Conservation (phyloP, 1,140 invertebrate species). For the Semibalanus balanoides region DNA sequence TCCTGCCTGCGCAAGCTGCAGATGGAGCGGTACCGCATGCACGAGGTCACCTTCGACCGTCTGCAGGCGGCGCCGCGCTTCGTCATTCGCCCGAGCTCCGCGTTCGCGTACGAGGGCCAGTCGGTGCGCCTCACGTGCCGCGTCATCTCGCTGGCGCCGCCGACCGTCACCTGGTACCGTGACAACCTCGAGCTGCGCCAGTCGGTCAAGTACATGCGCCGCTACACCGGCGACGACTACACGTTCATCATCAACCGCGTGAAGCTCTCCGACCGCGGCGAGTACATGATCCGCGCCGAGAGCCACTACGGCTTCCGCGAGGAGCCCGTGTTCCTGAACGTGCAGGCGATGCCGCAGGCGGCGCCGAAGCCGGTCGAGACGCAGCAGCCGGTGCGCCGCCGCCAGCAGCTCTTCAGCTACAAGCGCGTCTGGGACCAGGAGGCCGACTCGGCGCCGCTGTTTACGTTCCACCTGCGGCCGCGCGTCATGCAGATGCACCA, state of each 20-base stretch:
- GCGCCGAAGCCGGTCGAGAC: conserved; percentile 53
- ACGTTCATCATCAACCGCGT: conserved; percentile 94
- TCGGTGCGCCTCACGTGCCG: conserved; percentile 94
- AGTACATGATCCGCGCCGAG: conserved; percentile 92
- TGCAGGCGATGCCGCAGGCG: conserved; percentile 76
- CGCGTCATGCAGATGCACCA: conserved; percentile 88
- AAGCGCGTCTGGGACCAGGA: conserved; percentile 71
- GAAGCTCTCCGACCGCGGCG: conserved; percentile 86
- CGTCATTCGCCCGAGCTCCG: conserved; percentile 87
- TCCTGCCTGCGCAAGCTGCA: conserved; percentile 90
- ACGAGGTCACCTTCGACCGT: conserved; percentile 90
- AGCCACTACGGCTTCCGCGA: conserved; percentile 95
- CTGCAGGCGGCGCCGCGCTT: conserved; percentile 94
- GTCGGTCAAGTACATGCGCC: conserved; percentile 98
- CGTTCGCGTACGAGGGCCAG: conserved; percentile 92
- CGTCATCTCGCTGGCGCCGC: conserved; percentile 83
- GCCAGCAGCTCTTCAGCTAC: conserved; percentile 57
- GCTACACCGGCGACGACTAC: conserved; percentile 89
- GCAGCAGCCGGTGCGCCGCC: conserved; percentile 43
- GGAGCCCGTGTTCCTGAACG: conserved; percentile 92
- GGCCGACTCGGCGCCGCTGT: conserved; percentile 75
- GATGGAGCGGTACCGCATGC: conserved; percentile 91
- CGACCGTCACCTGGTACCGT: conserved; percentile 88
- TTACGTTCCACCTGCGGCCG: conserved; percentile 92
- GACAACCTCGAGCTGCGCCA: conserved; percentile 88